Evolutionary conservation across 2,888 invertebrate species (phyloP), one percentile per base, ranked within the genome.

Genomic region (Boloria euphrosyne): DNA sequence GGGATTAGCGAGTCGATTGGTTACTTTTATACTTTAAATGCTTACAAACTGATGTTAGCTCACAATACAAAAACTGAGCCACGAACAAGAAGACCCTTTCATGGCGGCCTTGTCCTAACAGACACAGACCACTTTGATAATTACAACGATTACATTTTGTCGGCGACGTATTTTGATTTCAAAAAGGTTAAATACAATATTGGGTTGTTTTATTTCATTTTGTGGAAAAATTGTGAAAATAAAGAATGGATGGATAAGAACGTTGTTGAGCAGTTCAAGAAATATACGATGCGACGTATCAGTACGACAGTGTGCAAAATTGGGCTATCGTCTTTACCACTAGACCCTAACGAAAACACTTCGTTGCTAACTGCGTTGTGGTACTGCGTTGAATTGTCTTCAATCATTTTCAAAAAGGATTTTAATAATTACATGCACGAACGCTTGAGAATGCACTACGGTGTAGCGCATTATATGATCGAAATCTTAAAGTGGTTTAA

Each of bases 201-300:
- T 47, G 80, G 81, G 0, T 68, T 83, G 61, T 81, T 82, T 65
- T 83, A 83, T 67, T 83, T 60, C 31, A 77, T 81, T 43, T 49
- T 83, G 65, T 82, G 78, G 81, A 83, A 82, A 70, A 80, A 75
- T 52, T 80, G 80, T 69, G 82, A 81, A 69, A 78, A 73, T 7
- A 83, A 83, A 73, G 70, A 80, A 53, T 82, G 82, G 82, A 82
- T 82, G 82, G 81, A 83, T 38, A 76, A 57, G 72, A 82, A 82
- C 61, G 79, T 82, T 0, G 71, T 81, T 13, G 76, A 76, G 44
- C 76, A 75, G 55, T 80, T 83, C 18, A 82, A 78, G 54, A 77
- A 78, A 38, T 82, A 82, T 46, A 67, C 58, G 4, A 71, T 81
- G 74, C 69, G 79, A 54, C 82, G 83, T 51, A 75, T 83, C 14